These are phyloP conservation scores for Ameiurus melas DNA, from an alignment of 2,113 vertebrate genomes.

Conservation along the genomic window DNA sequence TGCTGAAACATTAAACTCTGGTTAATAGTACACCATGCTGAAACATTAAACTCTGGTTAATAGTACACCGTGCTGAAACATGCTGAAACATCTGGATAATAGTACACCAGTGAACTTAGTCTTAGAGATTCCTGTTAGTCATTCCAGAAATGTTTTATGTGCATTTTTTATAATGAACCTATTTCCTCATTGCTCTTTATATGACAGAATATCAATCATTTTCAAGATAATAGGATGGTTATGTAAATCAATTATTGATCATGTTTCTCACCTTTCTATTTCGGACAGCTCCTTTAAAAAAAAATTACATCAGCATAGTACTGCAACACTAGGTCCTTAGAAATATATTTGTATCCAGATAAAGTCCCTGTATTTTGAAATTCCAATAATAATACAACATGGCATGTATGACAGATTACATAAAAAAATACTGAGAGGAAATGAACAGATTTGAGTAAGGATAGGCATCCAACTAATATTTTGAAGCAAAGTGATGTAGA, in stretches of 20 bases:
- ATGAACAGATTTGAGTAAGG: neutral
- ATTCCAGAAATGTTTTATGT: neutral
- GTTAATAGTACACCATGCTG: no score
- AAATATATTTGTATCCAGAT: neutral
- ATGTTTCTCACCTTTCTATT: neutral
- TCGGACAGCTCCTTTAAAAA: neutral
- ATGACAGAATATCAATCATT: constrained; percentile 15
- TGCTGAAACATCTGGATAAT: neutral
- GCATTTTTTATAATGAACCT: neutral
- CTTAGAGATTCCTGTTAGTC: neutral
- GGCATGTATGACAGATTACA: neutral
- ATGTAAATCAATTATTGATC: constrained; percentile 20
- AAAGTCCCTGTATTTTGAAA: neutral
- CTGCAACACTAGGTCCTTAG: neutral
- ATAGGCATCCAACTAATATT: neutral
- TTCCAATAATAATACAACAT: neutral
- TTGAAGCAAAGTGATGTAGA: neutral
- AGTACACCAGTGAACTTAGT: neutral
- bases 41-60: no score
- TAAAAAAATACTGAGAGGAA: neutral
- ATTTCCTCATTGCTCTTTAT: neutral
- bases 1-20: no score
- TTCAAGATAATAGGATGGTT: neutral
- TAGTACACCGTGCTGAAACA: no score
- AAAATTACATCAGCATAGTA: neutral